A percentile compares a stretch with the other conserved stretches of the same genome.
phyloP scores from a whole-genome alignment of 2,888 invertebrate genomes.

The Cheilosia variabilis region DNA sequence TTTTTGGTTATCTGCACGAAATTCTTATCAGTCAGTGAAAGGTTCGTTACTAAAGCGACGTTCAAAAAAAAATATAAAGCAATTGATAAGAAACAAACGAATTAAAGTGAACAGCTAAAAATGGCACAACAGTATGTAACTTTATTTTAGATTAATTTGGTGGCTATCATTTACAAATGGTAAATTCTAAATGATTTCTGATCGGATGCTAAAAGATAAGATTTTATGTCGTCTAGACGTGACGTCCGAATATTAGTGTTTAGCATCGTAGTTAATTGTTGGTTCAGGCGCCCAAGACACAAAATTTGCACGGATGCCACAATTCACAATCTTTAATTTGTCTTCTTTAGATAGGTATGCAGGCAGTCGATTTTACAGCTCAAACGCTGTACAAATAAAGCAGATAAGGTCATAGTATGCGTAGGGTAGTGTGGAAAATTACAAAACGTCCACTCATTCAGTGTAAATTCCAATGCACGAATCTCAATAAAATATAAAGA shows the following conservation, averaged over 20 bases:
- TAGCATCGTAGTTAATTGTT: no score
- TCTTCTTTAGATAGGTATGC: background rate
- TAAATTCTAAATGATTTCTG: no score
- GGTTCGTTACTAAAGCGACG: conserved; percentile 39
- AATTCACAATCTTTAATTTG: background rate
- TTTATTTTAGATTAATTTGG: background rate
- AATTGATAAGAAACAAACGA: conserved; percentile 53
- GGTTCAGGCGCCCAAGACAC: no score
- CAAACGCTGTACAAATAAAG: background rate
- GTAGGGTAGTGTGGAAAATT: no score
- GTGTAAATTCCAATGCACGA: no score
- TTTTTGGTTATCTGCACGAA: conserved; percentile 57
- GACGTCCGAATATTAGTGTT: no score
- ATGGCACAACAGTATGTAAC: conserved; percentile 11
- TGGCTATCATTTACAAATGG: no score
- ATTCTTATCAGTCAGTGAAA: conserved; percentile 57
- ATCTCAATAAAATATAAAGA: no score
- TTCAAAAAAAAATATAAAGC: conserved; percentile 37
- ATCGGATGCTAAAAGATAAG: no score
- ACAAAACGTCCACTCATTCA: no score
- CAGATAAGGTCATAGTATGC: background rate
- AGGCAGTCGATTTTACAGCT: background rate
- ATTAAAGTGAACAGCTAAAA: conserved; percentile 45
- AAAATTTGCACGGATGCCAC: no score
- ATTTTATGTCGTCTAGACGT: no score